Conservation (phyloP, 2,797 vertebrate genomes). For the Garrulus glandarius region DNA sequence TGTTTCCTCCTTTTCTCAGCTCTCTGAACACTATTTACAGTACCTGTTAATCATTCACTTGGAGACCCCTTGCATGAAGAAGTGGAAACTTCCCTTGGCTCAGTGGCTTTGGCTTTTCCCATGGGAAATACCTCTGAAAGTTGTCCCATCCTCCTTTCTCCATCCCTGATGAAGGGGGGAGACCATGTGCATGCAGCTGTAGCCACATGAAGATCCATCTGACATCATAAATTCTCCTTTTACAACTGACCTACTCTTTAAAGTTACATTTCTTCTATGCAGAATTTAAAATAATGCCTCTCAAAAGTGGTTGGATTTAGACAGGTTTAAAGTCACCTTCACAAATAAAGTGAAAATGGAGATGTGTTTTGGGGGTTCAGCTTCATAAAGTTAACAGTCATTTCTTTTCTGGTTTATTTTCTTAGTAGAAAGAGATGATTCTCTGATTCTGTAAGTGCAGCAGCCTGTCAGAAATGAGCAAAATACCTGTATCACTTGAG, state of each 20-base stretch:
- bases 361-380: accelerated
- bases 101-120: conserved; percentile 28
- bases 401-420: neutral
- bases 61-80: neutral
- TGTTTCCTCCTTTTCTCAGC: neutral
- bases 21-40: neutral
- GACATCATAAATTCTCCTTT: neutral
- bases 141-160: neutral
- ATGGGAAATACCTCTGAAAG: neutral
- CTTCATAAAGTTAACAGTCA: neutral
- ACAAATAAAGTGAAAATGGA: neutral
- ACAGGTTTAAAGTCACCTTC: neutral
- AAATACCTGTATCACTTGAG: neutral
- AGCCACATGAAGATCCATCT: neutral
- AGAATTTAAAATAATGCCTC: neutral
- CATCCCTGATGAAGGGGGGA: neutral
- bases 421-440: neutral
- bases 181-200: accelerated
- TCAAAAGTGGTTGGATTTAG: neutral
- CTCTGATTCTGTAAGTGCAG: neutral
- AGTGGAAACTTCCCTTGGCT: neutral
- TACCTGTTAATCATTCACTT: neutral
- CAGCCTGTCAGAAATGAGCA: neutral
- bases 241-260: accelerated
- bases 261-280: neutral